These are phyloP conservation scores for Oncorhynchus masou DNA, from an alignment of 2,113 vertebrate genomes.

Conservation along the genomic window DNA sequence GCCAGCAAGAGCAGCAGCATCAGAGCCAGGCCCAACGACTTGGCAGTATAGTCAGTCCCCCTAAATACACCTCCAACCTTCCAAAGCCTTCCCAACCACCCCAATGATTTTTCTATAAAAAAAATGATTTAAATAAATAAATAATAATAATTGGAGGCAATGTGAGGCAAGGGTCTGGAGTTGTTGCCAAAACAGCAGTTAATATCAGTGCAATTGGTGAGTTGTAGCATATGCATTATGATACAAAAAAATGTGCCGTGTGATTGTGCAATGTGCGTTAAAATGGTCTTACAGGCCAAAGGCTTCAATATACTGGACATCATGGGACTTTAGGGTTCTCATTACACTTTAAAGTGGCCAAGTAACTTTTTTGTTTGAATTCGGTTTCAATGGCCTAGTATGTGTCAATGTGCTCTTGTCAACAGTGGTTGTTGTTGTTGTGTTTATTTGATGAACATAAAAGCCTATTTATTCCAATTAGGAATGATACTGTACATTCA, in stretches of 20 bases:
- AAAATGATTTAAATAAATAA: not conserved
- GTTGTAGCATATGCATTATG: slow-evolving; percentile 61
- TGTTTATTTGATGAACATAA: slow-evolving; percentile 5
- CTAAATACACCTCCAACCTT: slow-evolving; percentile 16
- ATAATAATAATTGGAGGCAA: slow-evolving; percentile 10
- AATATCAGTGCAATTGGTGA: slow-evolving; percentile 77
- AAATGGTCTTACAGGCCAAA: not conserved
- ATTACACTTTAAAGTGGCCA: slow-evolving; percentile 11
- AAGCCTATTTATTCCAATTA: slow-evolving; percentile 24
- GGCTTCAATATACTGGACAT: slow-evolving; percentile 5
- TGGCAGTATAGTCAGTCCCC: slow-evolving; percentile 78
- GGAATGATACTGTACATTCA: slow-evolving; percentile 10
- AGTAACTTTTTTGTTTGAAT: slow-evolving; percentile 20
- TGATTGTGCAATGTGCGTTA: slow-evolving; percentile 18
- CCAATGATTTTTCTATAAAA: slow-evolving; percentile 21
- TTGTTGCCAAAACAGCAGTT: slow-evolving; percentile 14
- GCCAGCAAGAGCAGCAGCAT: slow-evolving; percentile 85
- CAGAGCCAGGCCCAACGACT: slow-evolving; percentile 82
- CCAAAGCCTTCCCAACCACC: not conserved
- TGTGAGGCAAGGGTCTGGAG: slow-evolving; percentile 38
- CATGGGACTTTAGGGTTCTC: slow-evolving; percentile 11
- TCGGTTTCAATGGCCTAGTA: slow-evolving; percentile 2
- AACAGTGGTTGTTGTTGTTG: slow-evolving; percentile 10
- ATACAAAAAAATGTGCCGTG: slow-evolving; percentile 14
- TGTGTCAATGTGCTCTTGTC: not conserved